Conservation (phyloP, 1,140 invertebrate genomes). For the Eumaeus atala region DNA sequence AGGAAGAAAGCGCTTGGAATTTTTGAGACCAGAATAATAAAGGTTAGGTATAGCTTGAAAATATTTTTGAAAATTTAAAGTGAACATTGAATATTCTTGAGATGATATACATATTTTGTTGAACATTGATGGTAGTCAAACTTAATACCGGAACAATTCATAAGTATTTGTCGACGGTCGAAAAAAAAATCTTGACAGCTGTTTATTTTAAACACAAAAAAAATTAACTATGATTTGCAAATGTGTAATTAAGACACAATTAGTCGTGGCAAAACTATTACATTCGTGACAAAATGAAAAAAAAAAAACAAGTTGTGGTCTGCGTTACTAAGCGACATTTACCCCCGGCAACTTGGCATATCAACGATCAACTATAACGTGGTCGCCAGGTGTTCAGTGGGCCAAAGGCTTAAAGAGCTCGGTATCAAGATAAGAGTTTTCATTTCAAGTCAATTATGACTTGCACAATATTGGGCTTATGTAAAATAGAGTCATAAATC, state of each 20-base stretch:
- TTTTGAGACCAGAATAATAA: too few relatives aligned
- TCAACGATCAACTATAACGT: too few relatives aligned
- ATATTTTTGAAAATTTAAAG: too few relatives aligned
- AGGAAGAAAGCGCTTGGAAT: too few relatives aligned
- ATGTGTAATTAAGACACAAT: background rate
- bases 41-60: too few relatives aligned
- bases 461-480: conserved; percentile 7
- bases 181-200: too few relatives aligned
- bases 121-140: too few relatives aligned
- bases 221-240: background rate
- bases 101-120: too few relatives aligned
- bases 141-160: too few relatives aligned
- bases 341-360: background rate
- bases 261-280: background rate
- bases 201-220: background rate
- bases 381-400: conserved; percentile 2
- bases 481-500: too few relatives aligned
- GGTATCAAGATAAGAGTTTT: conserved; percentile 1
- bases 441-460: conserved; percentile 2
- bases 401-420: background rate
- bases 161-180: too few relatives aligned
- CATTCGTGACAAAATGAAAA: background rate
- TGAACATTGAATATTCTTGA: too few relatives aligned
- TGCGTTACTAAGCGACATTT: background rate
- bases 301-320: background rate